phyloP scores from a whole-genome alignment of 2,113 vertebrate species.

The Gasterosteus aculeatus region DNA sequence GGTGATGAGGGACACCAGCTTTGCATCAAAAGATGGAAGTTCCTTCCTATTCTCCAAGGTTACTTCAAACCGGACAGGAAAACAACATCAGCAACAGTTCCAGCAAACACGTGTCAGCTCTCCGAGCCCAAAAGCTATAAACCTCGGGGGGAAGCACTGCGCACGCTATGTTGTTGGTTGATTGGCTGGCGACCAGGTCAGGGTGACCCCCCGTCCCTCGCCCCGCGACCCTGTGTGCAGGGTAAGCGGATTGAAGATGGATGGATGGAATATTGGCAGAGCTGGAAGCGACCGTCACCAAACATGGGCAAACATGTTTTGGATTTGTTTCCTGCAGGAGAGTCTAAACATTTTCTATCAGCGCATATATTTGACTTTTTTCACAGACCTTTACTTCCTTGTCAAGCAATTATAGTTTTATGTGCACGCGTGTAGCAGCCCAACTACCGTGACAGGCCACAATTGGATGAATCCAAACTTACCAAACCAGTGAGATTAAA shows the following conservation, averaged over 20 bases:
- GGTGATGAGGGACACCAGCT: background rate
- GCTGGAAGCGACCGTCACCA: constrained; percentile 5
- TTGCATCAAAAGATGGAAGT: background rate
- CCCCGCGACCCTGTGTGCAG: no score
- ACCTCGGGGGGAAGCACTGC: no score
- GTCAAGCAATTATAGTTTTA: background rate
- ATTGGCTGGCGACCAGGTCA: no score
- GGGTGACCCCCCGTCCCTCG: no score
- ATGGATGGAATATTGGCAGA: constrained; percentile 21
- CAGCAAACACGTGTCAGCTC: no score
- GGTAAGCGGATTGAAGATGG: no score
- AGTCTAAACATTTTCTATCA: background rate
- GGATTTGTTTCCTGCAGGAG: background rate
- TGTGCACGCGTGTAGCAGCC: background rate
- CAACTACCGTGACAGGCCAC: background rate
- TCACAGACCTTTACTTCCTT: background rate
- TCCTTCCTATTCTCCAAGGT: background rate
- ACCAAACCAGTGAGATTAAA: constrained; percentile 36
- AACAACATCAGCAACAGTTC: background rate
- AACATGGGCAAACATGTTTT: constrained; percentile 13
- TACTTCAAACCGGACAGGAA: constrained; percentile 15
- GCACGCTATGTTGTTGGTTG: no score
- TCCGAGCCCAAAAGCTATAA: no score
- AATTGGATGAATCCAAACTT: constrained; percentile 25
- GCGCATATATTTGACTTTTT: background rate